Evolutionary conservation across 2,113 vertebrate genomes (phyloP), one percentile per base, ranked within the genome.

Genomic region (Platichthys stellatus): DNA sequence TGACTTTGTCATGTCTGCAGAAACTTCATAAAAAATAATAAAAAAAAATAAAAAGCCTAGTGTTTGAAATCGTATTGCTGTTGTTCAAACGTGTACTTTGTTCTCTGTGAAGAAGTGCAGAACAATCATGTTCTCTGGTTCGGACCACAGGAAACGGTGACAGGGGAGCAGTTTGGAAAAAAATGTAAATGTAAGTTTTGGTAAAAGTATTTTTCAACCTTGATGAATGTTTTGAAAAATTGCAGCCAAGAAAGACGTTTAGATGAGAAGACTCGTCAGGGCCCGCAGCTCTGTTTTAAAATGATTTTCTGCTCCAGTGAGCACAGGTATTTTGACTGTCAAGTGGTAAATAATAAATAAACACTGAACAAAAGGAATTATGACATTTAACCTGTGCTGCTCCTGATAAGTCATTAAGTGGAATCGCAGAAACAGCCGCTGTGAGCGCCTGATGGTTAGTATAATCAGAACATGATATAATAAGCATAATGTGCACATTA

Each of bases 41-140:
- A 1, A 1, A 43, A 7, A 8, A 56, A 56, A 23, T 13, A 2
- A 4, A 24, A 14, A 40, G 13, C 2, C 1, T 63, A 53, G 18
- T 8, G 6, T 23, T 59, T 49, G 4, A 35, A 49, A 14, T 31
- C 38, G 15, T 57, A 49, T 66, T 15, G 9, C 2, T 47, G 20
- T 59, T 47, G 53, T 15, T 54, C 11, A 49, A 18, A 20, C 54
- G 28, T 38, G 64, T 61, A 59, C 20, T 56, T 40, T 58, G 57
- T 60, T 61, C 12, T 53, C 9, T 31, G 23, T 62, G 31, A 40
- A 20, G 21, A 26, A 43, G 64, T 28, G 15, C 45, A 54, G 26
- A 61, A 23, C 24, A 74, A 74, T 38, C n/a, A 60, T 26, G 24
- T 66, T 24, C 15, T 68, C 53, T 40, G 40, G 4, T 53, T 61